Conservation (phyloP, 2,797 vertebrate genomes). For the Lemur catta region DNA sequence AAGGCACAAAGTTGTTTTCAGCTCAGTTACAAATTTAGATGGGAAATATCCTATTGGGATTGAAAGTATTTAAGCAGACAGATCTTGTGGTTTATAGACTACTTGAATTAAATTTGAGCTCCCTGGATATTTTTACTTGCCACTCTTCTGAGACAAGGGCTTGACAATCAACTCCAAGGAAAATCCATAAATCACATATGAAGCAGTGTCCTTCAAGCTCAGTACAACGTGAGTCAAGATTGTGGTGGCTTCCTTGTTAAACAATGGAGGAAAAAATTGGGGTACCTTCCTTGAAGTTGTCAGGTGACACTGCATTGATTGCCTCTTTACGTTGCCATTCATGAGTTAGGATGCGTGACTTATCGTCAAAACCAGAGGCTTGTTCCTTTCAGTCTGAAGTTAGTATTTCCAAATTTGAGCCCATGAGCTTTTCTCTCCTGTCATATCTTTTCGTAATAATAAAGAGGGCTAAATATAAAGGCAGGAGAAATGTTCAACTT, state of each 20-base stretch:
- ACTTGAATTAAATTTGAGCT: constrained; percentile 62
- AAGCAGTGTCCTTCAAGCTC: constrained; percentile 6
- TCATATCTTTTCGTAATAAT: neutral
- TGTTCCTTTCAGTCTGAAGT: neutral
- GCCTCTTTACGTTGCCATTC: neutral
- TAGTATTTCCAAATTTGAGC: neutral
- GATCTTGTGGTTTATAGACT: constrained; percentile 72
- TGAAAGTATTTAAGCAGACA: constrained; percentile 61
- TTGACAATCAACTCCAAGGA: constrained; percentile 60
- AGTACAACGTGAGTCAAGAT: neutral
- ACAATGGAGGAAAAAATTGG: neutral
- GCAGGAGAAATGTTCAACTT: neutral
- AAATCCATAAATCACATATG: constrained; percentile 8
- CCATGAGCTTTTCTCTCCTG: neutral
- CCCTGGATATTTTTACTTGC: constrained; percentile 61
- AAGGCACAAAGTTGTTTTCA: constrained; percentile 72
- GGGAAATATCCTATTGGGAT: constrained; percentile 63
- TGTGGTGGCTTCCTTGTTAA: neutral
- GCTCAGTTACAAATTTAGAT: constrained; percentile 70
- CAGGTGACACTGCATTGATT: neutral
- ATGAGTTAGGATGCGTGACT: neutral
- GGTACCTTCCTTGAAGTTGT: neutral
- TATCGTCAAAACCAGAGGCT: neutral
- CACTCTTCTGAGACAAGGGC: constrained; percentile 58
- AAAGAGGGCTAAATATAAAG: constrained; percentile 1